Base-by-base conservation (phyloP, 2,113 vertebrate genomes). In the Riparia riparia region DNA sequence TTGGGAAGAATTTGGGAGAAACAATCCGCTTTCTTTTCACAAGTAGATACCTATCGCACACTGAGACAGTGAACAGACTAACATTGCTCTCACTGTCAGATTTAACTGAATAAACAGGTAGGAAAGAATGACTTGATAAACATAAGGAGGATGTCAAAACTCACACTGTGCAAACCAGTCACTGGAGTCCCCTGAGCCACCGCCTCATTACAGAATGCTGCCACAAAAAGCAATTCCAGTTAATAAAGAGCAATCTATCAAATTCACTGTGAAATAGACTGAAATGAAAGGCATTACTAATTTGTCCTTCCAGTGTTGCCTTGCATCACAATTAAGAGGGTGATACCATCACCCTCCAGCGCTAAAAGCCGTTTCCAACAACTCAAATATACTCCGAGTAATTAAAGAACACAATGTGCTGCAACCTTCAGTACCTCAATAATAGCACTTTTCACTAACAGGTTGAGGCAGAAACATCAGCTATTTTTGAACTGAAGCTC, bases 321-420 rank as follows among this genome's bases (percentile, higher is more conserved):
- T 94, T 76, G 50, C 64, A 65, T 65, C 76, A 83, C 68, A 93
- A 90, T 81, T 61, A 50, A 86, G 60, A 34, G 17, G 65, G 68
- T 24, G 68, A 92, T 86, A 88, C 68, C 80, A 86, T 66, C 86
- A 78, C 64, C 51, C 64, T 81, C 63, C 31, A 90, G 92, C 88
- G 72, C 80, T 73, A 80, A 83, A 71, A 93, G 64, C 51, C 56
- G 31, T 49, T 95, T 90, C 93, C 58, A 95, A 65, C 56, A 86
- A 69, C 45, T 93, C 73, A 90, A 31, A 81, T 42, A 61, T 20
- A 54, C 64, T 56, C 60, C 3, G 4, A 66, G 72, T 81, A 88
- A 93, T 93, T 92, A 96, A 86, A 89, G 92, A 93, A 92, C 69
- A 86, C 50, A 81, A 66, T 44, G 79, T 82, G 54, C 85, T 92